phyloP scores from a whole-genome alignment of 2,113 vertebrate genomes.

The Otocyon megalotis region DNA sequence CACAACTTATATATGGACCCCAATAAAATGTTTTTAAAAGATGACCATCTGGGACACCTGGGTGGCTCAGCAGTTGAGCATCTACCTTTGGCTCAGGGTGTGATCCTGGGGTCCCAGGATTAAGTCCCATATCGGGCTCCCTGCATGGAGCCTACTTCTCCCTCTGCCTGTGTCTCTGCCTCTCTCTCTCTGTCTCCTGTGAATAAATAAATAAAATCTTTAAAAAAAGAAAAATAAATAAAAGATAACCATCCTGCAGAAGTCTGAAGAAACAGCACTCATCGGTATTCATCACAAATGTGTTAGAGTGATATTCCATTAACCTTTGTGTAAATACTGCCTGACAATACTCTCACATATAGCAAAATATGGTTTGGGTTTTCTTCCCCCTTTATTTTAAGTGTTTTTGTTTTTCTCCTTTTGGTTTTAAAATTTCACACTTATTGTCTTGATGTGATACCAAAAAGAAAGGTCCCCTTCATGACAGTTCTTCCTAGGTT shows the following conservation, averaged over 20 bases:
- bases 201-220: too few relatives aligned
- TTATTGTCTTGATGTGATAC: constrained; percentile 94
- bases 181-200: too few relatives aligned
- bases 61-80: too few relatives aligned
- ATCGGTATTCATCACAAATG: constrained; percentile 92
- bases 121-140: too few relatives aligned
- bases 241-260: neutral
- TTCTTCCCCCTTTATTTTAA: constrained; percentile 76
- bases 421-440: constrained; percentile 87
- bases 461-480: neutral
- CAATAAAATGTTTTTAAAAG: neutral
- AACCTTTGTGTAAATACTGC: constrained; percentile 94
- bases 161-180: too few relatives aligned
- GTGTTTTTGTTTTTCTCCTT: constrained; percentile 77
- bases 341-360: constrained; percentile 92
- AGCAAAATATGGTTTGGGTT: constrained; percentile 88
- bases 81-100: too few relatives aligned
- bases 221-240: neutral
- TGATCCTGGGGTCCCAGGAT: too few relatives aligned
- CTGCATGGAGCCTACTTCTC: too few relatives aligned
- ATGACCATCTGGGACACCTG: too few relatives aligned
- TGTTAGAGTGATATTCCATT: constrained; percentile 93
- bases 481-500: neutral
- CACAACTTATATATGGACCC: neutral
- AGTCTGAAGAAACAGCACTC: constrained; percentile 92